Evolutionary conservation across 2,888 invertebrate species (phyloP), one percentile per base, ranked within the genome.

Genomic region (Teleogryllus oceanicus): DNA sequence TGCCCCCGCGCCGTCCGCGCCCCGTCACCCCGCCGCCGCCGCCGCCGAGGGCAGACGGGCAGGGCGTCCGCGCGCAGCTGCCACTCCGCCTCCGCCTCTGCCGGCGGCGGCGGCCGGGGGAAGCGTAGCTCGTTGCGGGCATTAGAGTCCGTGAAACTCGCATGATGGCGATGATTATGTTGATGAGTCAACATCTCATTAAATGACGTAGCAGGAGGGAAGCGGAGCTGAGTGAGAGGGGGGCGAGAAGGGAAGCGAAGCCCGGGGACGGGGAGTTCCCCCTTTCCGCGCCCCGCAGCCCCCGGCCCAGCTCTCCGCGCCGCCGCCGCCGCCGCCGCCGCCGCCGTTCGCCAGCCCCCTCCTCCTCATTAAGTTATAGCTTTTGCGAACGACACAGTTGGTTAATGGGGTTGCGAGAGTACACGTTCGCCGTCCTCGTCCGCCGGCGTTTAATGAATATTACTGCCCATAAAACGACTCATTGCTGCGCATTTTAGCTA

Each of bases 371-470:
- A 62, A 62, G 62, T 62, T 62, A 62, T 62, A 62, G 62, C 62
- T 62, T 62, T 62, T 62, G 62, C 62, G 62, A 62, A 62, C 62
- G 62, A 62, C 62, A 62, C 62, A 62, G 62, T 62, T 62, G 62
- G 62, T 62, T 62, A 62, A 62, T 62, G 62, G 62, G 62, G 62
- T 62, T 13, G 62, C 62, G 16, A 37, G 62, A 62, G 62, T 62
- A 62, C 62, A 62, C 62, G 62, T 62, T 62, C 62, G 62, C 62
- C 62, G 62, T 62, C 62, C 62, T 62, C 62, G 62, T 62, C 62
- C 62, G 62, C 13, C 76, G 49, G 50, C 78, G 78, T 80, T 80
- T 80, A 80, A 80, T 80, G 80, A 78, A 80, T 78, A 80, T 78
- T 78, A 78, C 80, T 50, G 75, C 75, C 78, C 75, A 78, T 80